Base-by-base conservation (phyloP, 2,888 invertebrate species). In the Aporophyla nigra region DNA sequence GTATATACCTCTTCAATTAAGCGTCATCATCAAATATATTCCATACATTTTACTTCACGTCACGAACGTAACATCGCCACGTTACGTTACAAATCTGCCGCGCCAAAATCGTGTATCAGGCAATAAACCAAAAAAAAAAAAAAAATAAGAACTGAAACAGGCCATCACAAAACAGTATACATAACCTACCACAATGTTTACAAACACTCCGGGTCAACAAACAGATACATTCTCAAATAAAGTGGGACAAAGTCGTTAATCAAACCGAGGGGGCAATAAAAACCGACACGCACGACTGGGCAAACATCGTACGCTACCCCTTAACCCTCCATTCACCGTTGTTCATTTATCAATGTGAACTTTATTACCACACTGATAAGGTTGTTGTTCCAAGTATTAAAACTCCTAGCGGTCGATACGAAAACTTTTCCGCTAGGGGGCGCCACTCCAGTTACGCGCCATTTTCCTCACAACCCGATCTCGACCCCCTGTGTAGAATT, bases 251-350 rank as follows among this genome's bases (percentile, higher is more conserved):
- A 49, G 54, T 40, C 9, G 7, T 54, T 14, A 27, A 61, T 72
- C 53, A 80, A 9, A 19, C 24, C 7, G 54, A 51, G 46, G 10
- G 7, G n/a, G 49, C 7, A 19, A 54, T 49, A 19, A 40, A 14
- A 54, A 2, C 49, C 27, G 16, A 21, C 21, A n/a, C 49, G 19
- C 19, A 61, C 43, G n/a, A 10, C 1, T 33, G n/a, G 1, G 1
- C 12, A 40, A 24, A 5, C 6, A 46, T 21, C 5, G 10, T 5
- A 5, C 5, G 24, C 78, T 16, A 5, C 46, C 78, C 54, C 54
- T 78, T 69, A 75, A 78, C 6, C 4, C 16, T 54, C 2, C 5
- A n/a, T 21, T 27, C n/a, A 51, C 10, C 7, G n/a, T 49, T 27
- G 19, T 14, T n/a, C n/a, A n/a, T n/a, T 14, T 51, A 7, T 9